Base-by-base conservation (phyloP, 2,113 vertebrate genomes). In the Epinephelus moara region DNA sequence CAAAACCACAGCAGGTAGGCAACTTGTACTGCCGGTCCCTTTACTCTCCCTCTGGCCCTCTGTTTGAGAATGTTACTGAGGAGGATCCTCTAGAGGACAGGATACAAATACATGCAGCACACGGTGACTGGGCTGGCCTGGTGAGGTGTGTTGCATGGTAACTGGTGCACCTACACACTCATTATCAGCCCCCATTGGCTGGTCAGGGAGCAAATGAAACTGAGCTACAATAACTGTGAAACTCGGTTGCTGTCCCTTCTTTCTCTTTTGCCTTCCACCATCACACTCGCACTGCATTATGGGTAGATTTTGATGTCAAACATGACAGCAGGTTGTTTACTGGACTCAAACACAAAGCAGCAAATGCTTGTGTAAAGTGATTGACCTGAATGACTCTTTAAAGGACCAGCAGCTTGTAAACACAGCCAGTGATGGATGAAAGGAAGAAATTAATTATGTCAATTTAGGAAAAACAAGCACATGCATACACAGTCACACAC, bases 31-130 rank as follows among this genome's bases (percentile, higher is more conserved):
- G 61, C 70, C 17, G 53, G 11, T 79, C 33, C 56, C 63, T 18
- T 68, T 57, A 9, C 53, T 72, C 47, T 63, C 70, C 17, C 10
- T 61, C 61, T 72, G 59, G 27, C 25, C 55, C 47, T 60, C n/a
- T 70, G 72, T 76, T 87, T 91, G 82, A 84, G 80, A 88, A 84
- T 85, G 72, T 70, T 76, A 84, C 72, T 61, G 59, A 81, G 45
- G 73, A 81, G 23, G 59, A 83, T 71, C 67, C 55, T 86, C 64
- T 18, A 23, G 49, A 85, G 67, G 50, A 84, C 18, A 25, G 49
- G 12, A 3, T 12, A 59, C 78, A 78, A 74, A 66, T n/a, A 37
- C 67, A 78, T 21, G 69, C 68, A 40, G 15, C 55, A 60, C 47
- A n/a, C 30, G 52, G 6, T 37, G 25, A 19, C 13, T 4, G 45